Base-by-base conservation (phyloP, 2,888 invertebrate species). In the Protodeltote pygarga region DNA sequence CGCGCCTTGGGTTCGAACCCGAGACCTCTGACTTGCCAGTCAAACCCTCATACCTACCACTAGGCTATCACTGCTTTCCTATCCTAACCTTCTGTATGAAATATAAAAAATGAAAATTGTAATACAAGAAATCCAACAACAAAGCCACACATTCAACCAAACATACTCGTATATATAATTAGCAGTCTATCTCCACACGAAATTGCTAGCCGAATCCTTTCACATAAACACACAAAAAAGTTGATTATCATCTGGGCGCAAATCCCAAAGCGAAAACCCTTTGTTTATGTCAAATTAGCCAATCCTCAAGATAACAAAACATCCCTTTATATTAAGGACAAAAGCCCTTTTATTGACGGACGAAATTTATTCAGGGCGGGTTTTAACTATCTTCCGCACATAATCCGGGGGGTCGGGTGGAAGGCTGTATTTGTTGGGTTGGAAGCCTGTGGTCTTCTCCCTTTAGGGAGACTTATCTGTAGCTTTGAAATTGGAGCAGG, bases 281-380 rank as follows among this genome's bases (percentile, higher is more conserved):
- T 92, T 92, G 92, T 91, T 91, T 87, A 90, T 91, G 89, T 89
- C 92, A 92, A 92, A 92, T 92, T 92, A 92, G 89, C 83, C 92
- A 88, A 89, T 92, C 88, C 92, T 91, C 92, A 92, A 92, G 92
- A 92, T 92, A 92, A 91, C 91, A 92, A 90, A 89, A 90, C 89
- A 89, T 77, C 87, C 91, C 88, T 89, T 89, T 85, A 71, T 77
- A 46, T 42, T 44, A 79, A 83, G 81, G 85, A 89, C 89, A 90
- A 89, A 85, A 85, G 84, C 81, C 84, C 83, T 81, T 86, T 87
- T 89, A 91, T 90, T 89, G 89, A 89, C 86, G 89, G 77, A 66
- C 73, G 67, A 81, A 87, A 90, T 89, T 86, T 89, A 88, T 88
- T 86, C 86, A 83, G 87, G 87, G 79, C 60, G 77, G 86, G 87